Percentiles rank a stretch among this genome's conserved stretches.
Conservation (phyloP, 2,888 invertebrate genomes). For the Mechanitis messenoides region DNA sequence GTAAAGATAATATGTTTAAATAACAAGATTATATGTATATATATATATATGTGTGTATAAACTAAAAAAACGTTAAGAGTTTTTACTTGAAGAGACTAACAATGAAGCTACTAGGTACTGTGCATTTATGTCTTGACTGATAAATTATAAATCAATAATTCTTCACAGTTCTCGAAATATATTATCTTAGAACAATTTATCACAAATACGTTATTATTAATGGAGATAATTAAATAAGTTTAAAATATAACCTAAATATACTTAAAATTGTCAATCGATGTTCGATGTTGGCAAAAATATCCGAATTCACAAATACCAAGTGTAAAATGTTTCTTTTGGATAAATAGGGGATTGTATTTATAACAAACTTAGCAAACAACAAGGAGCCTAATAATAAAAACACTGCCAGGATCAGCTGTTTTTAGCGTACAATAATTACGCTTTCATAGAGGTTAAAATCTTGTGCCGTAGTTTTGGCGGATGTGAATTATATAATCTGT, state of each 20-base stretch:
- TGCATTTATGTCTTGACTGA: background rate
- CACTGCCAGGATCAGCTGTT: slow-evolving; percentile 8
- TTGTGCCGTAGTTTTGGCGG: background rate
- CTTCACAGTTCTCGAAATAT: no score
- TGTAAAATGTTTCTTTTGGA: background rate
- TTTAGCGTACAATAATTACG: slow-evolving; percentile 6
- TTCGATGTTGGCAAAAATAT: no score
- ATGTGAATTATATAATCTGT: no score
- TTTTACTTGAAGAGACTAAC: slow-evolving; percentile 5
- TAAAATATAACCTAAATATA: no score
- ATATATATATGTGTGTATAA: slow-evolving; percentile 7
- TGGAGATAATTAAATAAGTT: no score
- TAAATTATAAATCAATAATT: slow-evolving; percentile 2
- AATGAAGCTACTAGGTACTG: background rate
- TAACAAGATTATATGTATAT: slow-evolving; percentile 18
- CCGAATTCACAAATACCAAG: background rate
- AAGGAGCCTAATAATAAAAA: slow-evolving; percentile 3
- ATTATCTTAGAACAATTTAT: no score
- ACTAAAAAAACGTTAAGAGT: background rate
- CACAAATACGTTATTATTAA: no score
- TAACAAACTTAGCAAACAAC: background rate
- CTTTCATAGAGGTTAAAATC: background rate
- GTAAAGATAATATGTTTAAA: slow-evolving; percentile 10
- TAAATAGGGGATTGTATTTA: background rate
- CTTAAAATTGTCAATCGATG: no score